These are phyloP conservation scores for Drosophila nannoptera DNA, from an alignment of 1,140 invertebrate species.

Conservation along the genomic window DNA sequence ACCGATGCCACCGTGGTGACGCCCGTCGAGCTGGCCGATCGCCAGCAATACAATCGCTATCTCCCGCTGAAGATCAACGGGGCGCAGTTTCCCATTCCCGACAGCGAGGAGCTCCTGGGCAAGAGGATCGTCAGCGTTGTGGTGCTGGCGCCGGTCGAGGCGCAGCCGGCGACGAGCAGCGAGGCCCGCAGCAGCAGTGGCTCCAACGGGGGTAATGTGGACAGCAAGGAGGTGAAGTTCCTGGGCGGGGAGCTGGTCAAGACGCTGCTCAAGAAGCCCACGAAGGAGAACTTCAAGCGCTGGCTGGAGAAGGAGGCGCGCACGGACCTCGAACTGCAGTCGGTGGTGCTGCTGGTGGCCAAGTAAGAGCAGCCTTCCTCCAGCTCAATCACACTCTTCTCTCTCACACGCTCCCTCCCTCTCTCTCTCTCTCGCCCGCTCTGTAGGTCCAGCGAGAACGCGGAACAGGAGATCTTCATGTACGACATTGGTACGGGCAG, in stretches of 20 bases:
- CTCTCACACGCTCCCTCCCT: neutral
- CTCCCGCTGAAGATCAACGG: constrained; percentile 90
- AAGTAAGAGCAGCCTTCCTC: constrained; percentile 82
- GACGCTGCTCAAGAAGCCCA: constrained; percentile 86
- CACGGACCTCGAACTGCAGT: constrained; percentile 85
- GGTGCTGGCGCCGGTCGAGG: constrained; percentile 87
- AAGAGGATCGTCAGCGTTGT: constrained; percentile 89
- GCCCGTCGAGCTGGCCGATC: constrained; percentile 86
- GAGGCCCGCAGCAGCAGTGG: constrained; percentile 73
- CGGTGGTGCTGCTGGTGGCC: constrained; percentile 88
- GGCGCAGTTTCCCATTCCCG: constrained; percentile 89
- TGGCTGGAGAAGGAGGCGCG: constrained; percentile 88
- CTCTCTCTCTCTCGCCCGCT: neutral
- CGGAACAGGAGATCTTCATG: constrained; percentile 90
- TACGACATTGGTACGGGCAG: constrained; percentile 86
- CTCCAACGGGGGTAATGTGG: constrained; percentile 49
- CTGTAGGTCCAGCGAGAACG: constrained; percentile 57
- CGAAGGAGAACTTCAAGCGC: constrained; percentile 87
- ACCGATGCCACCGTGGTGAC: constrained; percentile 86
- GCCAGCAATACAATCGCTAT: constrained; percentile 89
- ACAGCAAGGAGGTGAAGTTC: constrained; percentile 82
- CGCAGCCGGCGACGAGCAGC: constrained; percentile 56
- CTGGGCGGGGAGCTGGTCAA: constrained; percentile 86
- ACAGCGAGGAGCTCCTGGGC: constrained; percentile 85
- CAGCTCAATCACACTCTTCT: neutral